Conservation (phyloP, 2,797 vertebrate genomes). For the Chiloscyllium punctatum region DNA sequence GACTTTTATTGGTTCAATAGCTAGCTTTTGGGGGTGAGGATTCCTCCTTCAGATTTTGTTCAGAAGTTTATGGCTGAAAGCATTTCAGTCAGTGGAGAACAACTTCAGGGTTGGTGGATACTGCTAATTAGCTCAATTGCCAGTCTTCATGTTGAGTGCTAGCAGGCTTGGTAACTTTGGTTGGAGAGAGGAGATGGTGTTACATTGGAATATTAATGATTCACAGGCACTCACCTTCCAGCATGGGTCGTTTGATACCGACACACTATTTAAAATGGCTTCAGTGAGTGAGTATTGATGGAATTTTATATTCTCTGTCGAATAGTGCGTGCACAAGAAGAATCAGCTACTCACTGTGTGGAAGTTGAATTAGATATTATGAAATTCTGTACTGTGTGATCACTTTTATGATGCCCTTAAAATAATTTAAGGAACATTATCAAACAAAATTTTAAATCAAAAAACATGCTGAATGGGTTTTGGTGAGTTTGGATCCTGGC, state of each 20-base stretch:
- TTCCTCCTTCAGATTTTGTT: neutral
- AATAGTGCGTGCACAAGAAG: neutral
- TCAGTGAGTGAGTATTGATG: neutral
- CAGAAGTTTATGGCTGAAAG: neutral
- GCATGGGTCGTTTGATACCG: neutral
- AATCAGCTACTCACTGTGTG: neutral
- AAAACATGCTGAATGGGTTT: neutral
- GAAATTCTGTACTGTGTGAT: neutral
- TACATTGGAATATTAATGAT: neutral
- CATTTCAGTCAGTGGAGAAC: neutral
- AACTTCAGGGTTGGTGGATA: neutral
- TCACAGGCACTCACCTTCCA: neutral
- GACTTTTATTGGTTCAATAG: neutral
- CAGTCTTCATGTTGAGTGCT: neutral
- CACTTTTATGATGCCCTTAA: neutral
- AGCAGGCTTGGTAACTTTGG: neutral
- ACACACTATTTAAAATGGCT: neutral
- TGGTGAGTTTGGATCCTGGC: neutral
- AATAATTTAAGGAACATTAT: neutral
- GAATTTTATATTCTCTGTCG: neutral
- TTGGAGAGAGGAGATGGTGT: neutral
- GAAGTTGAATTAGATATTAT: neutral
- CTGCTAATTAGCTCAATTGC: neutral
- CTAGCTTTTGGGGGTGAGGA: neutral
- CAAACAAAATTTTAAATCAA: neutral